A percentile compares a stretch with the other conserved stretches of the same genome.
phyloP scores from a whole-genome alignment of 1,140 invertebrate species.

The Panagrolaimus sp. region DNA sequence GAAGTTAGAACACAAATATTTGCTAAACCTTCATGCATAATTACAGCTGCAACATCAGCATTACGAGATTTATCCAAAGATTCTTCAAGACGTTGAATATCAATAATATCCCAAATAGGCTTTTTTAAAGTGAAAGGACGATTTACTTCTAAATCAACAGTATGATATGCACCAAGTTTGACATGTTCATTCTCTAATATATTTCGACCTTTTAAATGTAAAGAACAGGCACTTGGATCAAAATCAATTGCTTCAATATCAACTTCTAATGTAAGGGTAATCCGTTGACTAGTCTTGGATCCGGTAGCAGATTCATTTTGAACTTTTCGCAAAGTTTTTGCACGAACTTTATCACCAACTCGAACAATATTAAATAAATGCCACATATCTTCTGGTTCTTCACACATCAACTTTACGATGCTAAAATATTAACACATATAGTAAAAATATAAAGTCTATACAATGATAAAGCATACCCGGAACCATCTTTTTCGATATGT shows the following conservation, averaged over 20 bases:
- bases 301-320: slow-evolving; percentile 23
- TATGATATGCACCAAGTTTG: slow-evolving; percentile 98
- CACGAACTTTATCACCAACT: slow-evolving; percentile 79
- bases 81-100: slow-evolving; percentile 75
- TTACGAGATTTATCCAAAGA: slow-evolving; percentile 59
- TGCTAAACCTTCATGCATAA: slow-evolving; percentile 85
- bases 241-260: slow-evolving; percentile 88
- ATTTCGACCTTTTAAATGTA: slow-evolving; percentile 71
- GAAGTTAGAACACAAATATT: slow-evolving; percentile 92
- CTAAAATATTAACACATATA: slow-evolving; percentile 45
- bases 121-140: slow-evolving; percentile 87
- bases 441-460: neutral
- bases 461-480: neutral
- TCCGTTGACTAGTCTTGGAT: slow-evolving; percentile 78
- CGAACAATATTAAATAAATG: slow-evolving; percentile 92
- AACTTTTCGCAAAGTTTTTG: slow-evolving; percentile 76
- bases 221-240: slow-evolving; percentile 89
- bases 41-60: slow-evolving; percentile 88
- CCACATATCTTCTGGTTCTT: slow-evolving; percentile 99
- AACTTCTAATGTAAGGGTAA: slow-evolving; percentile 83
- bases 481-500: slow-evolving; percentile 24
- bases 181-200: slow-evolving; percentile 92
- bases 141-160: slow-evolving; percentile 88
- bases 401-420: slow-evolving; percentile 70
- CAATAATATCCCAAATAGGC: slow-evolving; percentile 84